A percentile compares a stretch with the other conserved stretches of the same genome.
phyloP scores from a whole-genome alignment of 2,797 vertebrate species.

The Caiman crocodilus region DNA sequence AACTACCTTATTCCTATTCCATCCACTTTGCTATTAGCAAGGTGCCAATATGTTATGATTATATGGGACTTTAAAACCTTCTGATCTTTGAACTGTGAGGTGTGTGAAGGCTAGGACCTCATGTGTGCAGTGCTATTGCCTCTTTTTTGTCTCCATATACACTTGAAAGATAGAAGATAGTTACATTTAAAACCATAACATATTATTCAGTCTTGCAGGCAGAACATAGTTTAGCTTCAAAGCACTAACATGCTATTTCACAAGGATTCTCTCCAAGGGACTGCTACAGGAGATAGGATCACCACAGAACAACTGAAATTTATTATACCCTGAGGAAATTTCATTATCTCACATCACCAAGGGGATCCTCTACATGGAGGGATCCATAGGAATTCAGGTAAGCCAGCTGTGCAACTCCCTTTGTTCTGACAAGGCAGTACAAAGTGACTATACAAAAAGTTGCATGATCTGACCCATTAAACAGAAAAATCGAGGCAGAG shows the following conservation, averaged over 20 bases:
- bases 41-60: not conserved
- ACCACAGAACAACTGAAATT: not conserved
- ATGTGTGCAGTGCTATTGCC: not conserved
- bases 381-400: not conserved
- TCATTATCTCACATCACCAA: not conserved
- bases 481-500: not conserved
- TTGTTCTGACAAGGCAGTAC: not conserved
- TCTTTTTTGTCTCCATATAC: not conserved
- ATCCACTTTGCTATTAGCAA: not conserved
- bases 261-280: not conserved
- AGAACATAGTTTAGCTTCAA: not conserved
- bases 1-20: not conserved
- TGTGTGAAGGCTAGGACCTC: not conserved
- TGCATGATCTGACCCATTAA: not conserved
- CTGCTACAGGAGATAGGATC: not conserved
- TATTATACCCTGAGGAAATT: not conserved
- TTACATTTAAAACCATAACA: not conserved
- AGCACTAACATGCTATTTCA: not conserved
- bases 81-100: not conserved
- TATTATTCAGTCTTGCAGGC: not conserved
- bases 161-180: not conserved
- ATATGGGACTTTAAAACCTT: conserved; percentile 3
- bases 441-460: not conserved
- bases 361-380: not conserved
- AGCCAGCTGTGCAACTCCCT: not conserved